Conservation (phyloP, 2,888 invertebrate genomes). For the Silvanus unidentatus region DNA sequence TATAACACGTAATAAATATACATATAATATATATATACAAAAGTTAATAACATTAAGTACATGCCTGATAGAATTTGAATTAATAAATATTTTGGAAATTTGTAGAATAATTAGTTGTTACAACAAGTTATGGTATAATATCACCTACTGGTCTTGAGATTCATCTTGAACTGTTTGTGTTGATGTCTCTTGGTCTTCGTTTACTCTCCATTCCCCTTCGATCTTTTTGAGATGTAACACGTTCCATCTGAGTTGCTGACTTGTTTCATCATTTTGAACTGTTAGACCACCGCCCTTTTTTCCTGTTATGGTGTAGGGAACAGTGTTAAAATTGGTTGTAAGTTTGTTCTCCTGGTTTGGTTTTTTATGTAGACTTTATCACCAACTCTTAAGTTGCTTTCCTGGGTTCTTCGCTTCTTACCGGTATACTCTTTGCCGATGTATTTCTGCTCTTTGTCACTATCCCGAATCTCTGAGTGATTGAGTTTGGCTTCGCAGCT, state of each 20-base stretch:
- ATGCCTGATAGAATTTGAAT: too few species aligned
- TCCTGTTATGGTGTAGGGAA: not conserved
- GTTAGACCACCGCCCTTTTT: not conserved
- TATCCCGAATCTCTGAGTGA: not conserved
- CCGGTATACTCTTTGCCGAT: conserved; percentile 1
- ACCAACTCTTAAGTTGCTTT: not conserved
- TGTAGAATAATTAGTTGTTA: too few species aligned
- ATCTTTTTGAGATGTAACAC: conserved; percentile 5
- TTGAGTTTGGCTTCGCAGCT: not conserved
- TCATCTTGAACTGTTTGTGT: not conserved
- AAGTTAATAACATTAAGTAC: too few species aligned
- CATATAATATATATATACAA: too few species aligned
- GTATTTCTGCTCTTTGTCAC: not conserved
- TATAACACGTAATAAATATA: too few species aligned
- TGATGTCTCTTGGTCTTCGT: too few species aligned
- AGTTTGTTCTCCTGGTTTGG: not conserved
- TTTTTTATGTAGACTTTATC: conserved; percentile 1
- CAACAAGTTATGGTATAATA: too few species aligned
- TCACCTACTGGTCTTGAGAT: not conserved
- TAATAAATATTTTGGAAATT: too few species aligned
- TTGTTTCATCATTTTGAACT: not conserved
- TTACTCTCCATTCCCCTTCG: conserved; percentile 1
- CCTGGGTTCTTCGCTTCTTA: not conserved
- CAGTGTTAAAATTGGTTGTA: not conserved
- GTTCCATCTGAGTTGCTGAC: not conserved